phyloP scores from a whole-genome alignment of 2,113 vertebrate species.

The Gopherus flavomarginatus region DNA sequence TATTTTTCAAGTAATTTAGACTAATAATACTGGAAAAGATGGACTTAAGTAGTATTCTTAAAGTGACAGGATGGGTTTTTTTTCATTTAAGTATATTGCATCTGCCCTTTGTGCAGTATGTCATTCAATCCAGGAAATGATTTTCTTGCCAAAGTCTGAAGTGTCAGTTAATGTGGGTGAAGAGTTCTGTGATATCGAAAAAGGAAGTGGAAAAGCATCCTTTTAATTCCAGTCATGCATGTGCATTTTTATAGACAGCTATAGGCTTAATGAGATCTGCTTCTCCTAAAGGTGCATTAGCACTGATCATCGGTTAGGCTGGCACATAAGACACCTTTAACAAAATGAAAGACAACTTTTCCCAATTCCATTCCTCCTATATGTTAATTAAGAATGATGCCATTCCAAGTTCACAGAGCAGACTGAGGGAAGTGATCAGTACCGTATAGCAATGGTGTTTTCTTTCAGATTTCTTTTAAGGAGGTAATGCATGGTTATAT shows the following conservation, averaged over 20 bases:
- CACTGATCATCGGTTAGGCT: constrained; percentile 31
- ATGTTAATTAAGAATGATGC: neutral
- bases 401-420: neutral
- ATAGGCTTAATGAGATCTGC: neutral
- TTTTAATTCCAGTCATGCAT: constrained; percentile 31
- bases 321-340: constrained; percentile 6
- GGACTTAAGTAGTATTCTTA: neutral
- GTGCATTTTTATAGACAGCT: constrained; percentile 6
- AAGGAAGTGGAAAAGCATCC: neutral
- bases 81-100: neutral
- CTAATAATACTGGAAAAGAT: neutral
- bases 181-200: constrained; percentile 1
- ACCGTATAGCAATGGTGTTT: neutral
- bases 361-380: neutral
- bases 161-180: constrained; percentile 36
- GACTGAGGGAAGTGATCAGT: neutral
- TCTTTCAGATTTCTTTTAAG: neutral
- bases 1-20: constrained; percentile 30
- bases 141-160: constrained; percentile 53
- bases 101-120: neutral
- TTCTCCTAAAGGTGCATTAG: constrained; percentile 21
- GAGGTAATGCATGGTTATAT: neutral
- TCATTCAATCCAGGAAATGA: neutral
- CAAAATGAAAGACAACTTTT: constrained; percentile 28
- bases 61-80: neutral